These are phyloP conservation scores for Artemia sinica DNA, from an alignment of 2,888 invertebrate genomes.

Conservation along the genomic window DNA sequence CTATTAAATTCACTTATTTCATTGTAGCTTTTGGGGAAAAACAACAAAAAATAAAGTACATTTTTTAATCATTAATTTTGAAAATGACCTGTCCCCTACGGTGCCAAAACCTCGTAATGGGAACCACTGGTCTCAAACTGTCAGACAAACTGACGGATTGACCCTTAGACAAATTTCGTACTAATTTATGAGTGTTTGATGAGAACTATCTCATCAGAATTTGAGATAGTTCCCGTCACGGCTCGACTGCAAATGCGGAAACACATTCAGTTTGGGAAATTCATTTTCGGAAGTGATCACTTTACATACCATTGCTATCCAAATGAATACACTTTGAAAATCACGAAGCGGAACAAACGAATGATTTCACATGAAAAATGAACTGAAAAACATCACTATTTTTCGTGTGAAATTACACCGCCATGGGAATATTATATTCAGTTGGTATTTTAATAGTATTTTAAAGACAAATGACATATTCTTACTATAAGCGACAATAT, in stretches of 20 bases:
- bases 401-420: not conserved
- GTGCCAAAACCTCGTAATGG: too few species aligned
- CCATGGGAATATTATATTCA: not conserved
- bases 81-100: too few species aligned
- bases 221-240: slow-evolving; percentile 9
- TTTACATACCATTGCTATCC: slow-evolving; percentile 5
- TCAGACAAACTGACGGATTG: too few species aligned
- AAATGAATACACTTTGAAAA: slow-evolving; percentile 8
- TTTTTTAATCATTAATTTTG: too few species aligned
- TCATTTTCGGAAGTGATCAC: slow-evolving; percentile 13
- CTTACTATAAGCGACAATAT: too few species aligned
- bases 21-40: too few species aligned
- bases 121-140: too few species aligned
- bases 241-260: not conserved
- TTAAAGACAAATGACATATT: too few species aligned
- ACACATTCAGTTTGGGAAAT: slow-evolving; percentile 7
- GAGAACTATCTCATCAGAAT: slow-evolving; percentile 6
- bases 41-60: too few species aligned
- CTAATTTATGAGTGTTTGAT: not conserved
- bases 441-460: too few species aligned
- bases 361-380: slow-evolving; percentile 12
- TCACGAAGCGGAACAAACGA: slow-evolving; percentile 5
- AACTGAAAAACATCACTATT: not conserved
- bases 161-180: too few species aligned
- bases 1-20: too few species aligned